Evolutionary conservation across 1,140 invertebrate species (phyloP), one percentile per base, ranked within the genome.

Genomic region (Heliconius himera): DNA sequence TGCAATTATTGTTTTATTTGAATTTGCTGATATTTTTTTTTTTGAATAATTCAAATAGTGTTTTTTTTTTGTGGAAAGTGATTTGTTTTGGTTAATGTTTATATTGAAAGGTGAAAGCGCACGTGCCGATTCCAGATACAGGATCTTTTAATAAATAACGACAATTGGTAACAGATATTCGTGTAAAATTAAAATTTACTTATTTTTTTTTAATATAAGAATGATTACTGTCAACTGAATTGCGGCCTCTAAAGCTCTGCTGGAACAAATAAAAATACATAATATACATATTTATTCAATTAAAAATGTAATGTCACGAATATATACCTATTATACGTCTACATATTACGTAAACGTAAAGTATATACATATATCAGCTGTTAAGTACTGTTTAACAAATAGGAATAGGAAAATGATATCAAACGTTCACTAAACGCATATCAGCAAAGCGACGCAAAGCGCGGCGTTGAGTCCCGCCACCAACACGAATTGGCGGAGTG

Each of bases 51-150:
- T 16, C 2, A 29, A 66, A 49, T 33, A 16, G 36, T 54, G 46
- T 20, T 41, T 74, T 29, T 74, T n/a, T 74, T 76, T 79, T 54
- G 51, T 72, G 74, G 16, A 80, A 76, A 80, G 79, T 81, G 79
- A 60, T 60, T 74, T 77, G 73, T 76, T 80, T 80, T 73, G 51
- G n/a, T 75, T 71, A 26, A 79, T 79, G 73, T 78, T 78, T 72
- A 78, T 78, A 73, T 70, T 49, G 49, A 78, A 76, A 82, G 78
- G 78, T 76, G 81, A 79, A 79, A 82, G 77, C 77, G 72, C 81
- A 79, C 75, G 74, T 82, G 81, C 73, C 76, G 70, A 77, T 66
- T 80, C 79, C 46, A 77, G 71, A 80, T 60, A 74, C 74, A 75
- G 70, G 70, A 79, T 82, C 54, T 71, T 36, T 20, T 38, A 38